These are phyloP conservation scores for Porphyrio hochstetteri DNA, from an alignment of 2,113 vertebrate species.

Conservation along the genomic window DNA sequence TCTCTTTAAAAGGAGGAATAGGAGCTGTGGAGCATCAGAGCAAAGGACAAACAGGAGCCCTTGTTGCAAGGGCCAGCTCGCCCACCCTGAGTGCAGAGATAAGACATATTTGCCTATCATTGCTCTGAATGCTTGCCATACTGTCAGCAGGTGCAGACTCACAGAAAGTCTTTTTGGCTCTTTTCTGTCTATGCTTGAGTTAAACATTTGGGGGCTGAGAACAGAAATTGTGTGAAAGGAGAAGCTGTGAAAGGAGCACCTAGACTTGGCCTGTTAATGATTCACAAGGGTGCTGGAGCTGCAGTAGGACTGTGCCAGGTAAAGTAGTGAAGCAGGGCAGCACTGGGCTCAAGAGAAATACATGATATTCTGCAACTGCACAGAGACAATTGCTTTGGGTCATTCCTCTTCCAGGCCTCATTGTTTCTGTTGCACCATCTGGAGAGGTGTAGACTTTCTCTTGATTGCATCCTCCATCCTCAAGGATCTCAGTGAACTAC, in stretches of 20 bases:
- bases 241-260: background rate
- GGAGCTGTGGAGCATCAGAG: background rate
- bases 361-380: background rate
- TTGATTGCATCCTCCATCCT: background rate
- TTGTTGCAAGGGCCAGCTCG: background rate
- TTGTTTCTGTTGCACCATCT: background rate
- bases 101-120: background rate
- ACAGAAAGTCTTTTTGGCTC: background rate
- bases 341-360: fast-evolving
- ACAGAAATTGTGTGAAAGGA: conserved; percentile 8
- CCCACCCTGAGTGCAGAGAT: background rate
- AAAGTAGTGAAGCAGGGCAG: background rate
- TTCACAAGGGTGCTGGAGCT: background rate
- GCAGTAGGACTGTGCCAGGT: background rate
- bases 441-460: background rate
- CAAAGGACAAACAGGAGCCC: background rate
- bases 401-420: background rate
- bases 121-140: background rate
- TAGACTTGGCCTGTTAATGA: conserved; percentile 1
- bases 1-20: background rate
- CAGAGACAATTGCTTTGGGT: background rate
- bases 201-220: background rate
- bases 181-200: background rate
- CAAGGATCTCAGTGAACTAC: background rate
- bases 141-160: background rate